Conservation (phyloP, 2,888 invertebrate species). For the Tinea semifulvella region DNA sequence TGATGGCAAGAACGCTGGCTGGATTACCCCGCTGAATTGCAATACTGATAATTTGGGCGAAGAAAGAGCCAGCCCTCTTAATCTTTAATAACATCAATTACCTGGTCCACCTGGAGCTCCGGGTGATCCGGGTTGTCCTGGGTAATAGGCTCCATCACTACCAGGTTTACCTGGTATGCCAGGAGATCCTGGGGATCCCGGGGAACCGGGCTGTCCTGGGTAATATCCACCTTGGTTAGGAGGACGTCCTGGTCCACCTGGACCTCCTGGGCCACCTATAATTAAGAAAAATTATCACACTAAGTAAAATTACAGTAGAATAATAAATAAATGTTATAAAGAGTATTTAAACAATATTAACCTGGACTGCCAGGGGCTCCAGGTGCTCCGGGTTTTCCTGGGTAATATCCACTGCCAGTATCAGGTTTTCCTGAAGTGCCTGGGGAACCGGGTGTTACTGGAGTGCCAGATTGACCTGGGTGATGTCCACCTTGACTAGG, state of each 20-base stretch:
- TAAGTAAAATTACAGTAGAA: too few relatives aligned
- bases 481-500: constrained; percentile 27
- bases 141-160: constrained; percentile 13
- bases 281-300: neutral
- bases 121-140: constrained; percentile 8
- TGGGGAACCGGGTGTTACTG: constrained; percentile 27
- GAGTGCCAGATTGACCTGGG: constrained; percentile 30
- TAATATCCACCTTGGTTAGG: constrained; percentile 15
- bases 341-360: constrained; percentile 17
- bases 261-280: constrained; percentile 22
- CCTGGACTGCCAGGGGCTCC: constrained; percentile 24
- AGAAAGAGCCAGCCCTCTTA: too few relatives aligned
- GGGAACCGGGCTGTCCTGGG: constrained; percentile 15
- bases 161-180: constrained; percentile 20
- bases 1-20: too few relatives aligned
- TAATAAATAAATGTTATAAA: neutral
- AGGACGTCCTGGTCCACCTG: constrained; percentile 22
- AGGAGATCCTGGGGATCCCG: constrained; percentile 22
- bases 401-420: constrained; percentile 37
- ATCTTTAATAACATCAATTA: too few relatives aligned
- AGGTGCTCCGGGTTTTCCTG: constrained; percentile 60
- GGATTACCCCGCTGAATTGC: too few relatives aligned
- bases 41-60: too few relatives aligned
- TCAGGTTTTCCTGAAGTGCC: constrained; percentile 30
- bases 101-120: constrained; percentile 22